Evolutionary conservation across 1,140 invertebrate species (phyloP), one percentile per base, ranked within the genome.

Genomic region (Drosophila mauritiana): DNA sequence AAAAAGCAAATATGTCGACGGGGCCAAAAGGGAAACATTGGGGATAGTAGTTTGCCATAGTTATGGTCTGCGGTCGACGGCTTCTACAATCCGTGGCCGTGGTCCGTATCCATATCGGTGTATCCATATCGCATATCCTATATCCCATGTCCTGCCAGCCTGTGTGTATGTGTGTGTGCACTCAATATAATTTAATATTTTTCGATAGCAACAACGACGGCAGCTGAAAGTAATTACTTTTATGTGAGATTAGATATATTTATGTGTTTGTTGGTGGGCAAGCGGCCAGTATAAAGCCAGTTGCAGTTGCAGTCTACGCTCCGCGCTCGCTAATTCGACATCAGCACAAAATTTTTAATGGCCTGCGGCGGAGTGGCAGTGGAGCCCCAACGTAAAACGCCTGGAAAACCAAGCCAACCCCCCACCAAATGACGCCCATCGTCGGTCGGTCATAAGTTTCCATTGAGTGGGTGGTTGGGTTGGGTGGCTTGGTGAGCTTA

Each of bases 181-280:
- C 84, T 88, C 84, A 88, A 88, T 89, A 88, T 88, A 88, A 88
- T 88, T 88, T 88, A 89, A 88, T 88, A 88, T 88, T 89, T 88
- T 80, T 83, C 83, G 83, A 88, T 88, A 88, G 80, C 84, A 83
- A 80, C 84, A 88, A 72, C 75, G 75, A 72, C 84, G 75, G 76
- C 84, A 88, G 84, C 84, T 88, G 84, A 88, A 88, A 88, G 84
- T 88, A 88, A 88, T 88, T 88, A 88, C 84, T 89, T 89, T 89
- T 67, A 90, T 90, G 74, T 79, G 77, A 89, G 84, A 85, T 89
- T 89, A 90, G 85, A 89, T 80, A 86, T 88, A 88, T 86, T 83
- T 86, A 86, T 86, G 83, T 82, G 78, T 70, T 67, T 68, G 37
- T 12, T 39, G 37, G 8, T 12, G 22, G 10, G 20, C 22, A 31